These are phyloP conservation scores for Cathartes aura DNA, from an alignment of 2,113 vertebrate genomes.

Conservation along the genomic window DNA sequence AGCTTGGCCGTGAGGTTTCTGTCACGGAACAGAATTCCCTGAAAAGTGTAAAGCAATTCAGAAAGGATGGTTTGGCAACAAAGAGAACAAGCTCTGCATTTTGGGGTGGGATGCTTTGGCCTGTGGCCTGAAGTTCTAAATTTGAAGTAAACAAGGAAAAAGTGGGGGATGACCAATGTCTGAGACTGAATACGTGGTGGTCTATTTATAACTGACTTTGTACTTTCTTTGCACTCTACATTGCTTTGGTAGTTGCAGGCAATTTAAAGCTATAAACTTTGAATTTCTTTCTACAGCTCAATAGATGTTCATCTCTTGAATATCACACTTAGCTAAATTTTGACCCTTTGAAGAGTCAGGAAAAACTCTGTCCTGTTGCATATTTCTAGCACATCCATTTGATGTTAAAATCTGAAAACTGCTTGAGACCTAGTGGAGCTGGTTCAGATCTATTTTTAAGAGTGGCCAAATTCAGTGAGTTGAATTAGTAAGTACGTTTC, in stretches of 20 bases:
- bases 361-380: rapidly evolving
- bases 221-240: background rate
- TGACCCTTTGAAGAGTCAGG: background rate
- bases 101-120: background rate
- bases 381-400: background rate
- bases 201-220: background rate
- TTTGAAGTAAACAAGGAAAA: background rate
- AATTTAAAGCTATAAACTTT: background rate
- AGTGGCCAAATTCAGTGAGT: background rate
- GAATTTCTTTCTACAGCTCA: background rate
- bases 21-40: background rate
- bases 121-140: background rate
- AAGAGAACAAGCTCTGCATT: background rate
- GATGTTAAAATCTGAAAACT: background rate
- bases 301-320: background rate
- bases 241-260: background rate
- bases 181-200: background rate
- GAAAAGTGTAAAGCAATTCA: background rate
- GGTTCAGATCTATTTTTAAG: background rate
- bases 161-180: background rate
- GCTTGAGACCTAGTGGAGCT: background rate
- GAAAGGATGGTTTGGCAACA: background rate
- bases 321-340: background rate
- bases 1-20: background rate
- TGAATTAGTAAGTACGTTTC: background rate